These are phyloP conservation scores for Bombus waltoni DNA, from an alignment of 1,140 invertebrate genomes.

Conservation along the genomic window DNA sequence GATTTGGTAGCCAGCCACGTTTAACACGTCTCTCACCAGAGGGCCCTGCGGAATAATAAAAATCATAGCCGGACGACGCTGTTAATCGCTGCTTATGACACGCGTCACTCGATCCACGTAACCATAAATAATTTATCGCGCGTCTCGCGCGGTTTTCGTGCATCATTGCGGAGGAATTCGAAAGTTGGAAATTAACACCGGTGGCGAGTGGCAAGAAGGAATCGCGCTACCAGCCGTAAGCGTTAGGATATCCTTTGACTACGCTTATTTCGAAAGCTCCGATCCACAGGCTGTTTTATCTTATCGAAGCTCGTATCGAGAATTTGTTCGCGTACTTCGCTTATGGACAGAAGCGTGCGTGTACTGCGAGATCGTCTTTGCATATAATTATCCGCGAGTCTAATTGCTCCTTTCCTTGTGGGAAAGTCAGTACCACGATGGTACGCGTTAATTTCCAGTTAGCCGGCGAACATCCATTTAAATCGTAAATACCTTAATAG, in stretches of 20 bases:
- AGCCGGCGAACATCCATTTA: neutral
- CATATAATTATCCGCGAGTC: neutral
- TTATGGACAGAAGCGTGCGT: neutral
- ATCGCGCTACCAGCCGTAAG: neutral
- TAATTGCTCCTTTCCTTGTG: no score
- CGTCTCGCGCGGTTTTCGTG: neutral
- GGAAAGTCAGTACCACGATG: neutral
- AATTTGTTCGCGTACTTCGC: neutral
- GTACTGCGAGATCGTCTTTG: no score
- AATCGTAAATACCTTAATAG: conserved; percentile 87
- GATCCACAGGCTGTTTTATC: fast-evolving
- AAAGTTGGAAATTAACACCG: neutral
- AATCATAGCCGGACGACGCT: neutral
- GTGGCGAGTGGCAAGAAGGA: neutral
- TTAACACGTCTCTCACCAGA: conserved; percentile 93
- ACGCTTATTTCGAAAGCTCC: no score
- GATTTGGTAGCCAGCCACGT: conserved; percentile 94
- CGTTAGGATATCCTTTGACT: neutral
- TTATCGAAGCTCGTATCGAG: neutral
- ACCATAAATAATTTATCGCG: conserved; percentile 14
- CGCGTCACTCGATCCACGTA: neutral
- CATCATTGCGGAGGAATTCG: conserved; percentile 31
- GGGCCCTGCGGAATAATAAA: conserved; percentile 84
- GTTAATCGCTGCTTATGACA: neutral
- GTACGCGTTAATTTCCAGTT: neutral